phyloP scores from a whole-genome alignment of 2,888 invertebrate species.

The Amphiduros pacificus region DNA sequence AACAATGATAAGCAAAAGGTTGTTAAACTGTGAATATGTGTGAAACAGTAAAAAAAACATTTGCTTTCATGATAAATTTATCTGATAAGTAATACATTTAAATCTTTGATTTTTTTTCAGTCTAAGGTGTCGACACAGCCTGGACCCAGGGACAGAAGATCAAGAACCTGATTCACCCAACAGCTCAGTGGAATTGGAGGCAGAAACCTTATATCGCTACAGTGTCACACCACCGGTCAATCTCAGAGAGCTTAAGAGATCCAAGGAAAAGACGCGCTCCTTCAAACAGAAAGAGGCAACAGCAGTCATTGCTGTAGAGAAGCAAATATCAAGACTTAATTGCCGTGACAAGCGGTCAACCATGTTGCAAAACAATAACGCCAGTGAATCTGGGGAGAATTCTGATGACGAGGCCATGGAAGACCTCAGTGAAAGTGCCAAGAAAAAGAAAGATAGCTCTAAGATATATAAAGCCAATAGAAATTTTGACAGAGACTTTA shows the following conservation, averaged over 20 bases:
- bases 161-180: not conserved
- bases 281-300: slow-evolving; percentile 2
- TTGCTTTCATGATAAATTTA: too few species aligned
- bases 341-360: not conserved
- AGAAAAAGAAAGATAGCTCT: slow-evolving; percentile 6
- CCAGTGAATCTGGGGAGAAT: too few species aligned
- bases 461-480: slow-evolving; percentile 13
- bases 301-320: not conserved
- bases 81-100: too few species aligned
- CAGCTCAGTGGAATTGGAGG: slow-evolving; percentile 5
- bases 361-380: not conserved
- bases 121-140: not conserved
- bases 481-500: slow-evolving; percentile 10
- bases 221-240: slow-evolving; percentile 8
- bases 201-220: not conserved
- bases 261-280: slow-evolving; percentile 6
- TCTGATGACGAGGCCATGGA: not conserved
- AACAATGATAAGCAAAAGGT: too few species aligned
- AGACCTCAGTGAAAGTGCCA: slow-evolving; percentile 7
- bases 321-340: not conserved
- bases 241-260: not conserved
- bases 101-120: too few species aligned
- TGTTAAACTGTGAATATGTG: too few species aligned
- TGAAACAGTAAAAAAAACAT: too few species aligned
- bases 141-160: slow-evolving; percentile 1